A percentile compares a stretch with the other conserved stretches of the same genome.
Evolutionary conservation across 2,113 vertebrate genomes (phyloP).

Genomic region (Paradisaea rubra): DNA sequence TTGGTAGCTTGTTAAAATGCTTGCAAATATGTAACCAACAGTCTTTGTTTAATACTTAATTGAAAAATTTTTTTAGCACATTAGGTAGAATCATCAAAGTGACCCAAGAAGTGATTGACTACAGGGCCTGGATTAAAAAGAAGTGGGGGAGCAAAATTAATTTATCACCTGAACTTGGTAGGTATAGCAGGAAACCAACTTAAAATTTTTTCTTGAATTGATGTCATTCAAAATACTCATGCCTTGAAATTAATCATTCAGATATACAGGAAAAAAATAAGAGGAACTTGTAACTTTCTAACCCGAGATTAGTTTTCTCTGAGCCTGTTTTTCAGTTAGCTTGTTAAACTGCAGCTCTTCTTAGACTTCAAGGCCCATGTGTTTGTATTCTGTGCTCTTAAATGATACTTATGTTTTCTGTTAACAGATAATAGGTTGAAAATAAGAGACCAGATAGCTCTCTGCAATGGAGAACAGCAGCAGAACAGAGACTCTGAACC

Average conservation of each 20-base stretch:
- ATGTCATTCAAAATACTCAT: neutral
- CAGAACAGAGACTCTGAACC: constrained; percentile 73
- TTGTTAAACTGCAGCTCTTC: neutral
- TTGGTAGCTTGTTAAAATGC: constrained; percentile 15
- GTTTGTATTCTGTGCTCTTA: neutral
- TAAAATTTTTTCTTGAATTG: neutral
- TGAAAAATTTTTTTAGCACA: constrained; percentile 74
- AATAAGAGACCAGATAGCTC: constrained; percentile 61
- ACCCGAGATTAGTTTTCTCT: neutral
- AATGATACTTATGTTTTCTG: neutral
- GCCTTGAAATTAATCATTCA: neutral
- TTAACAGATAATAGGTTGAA: constrained; percentile 69
- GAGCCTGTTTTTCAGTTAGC: neutral
- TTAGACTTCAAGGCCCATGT: neutral
- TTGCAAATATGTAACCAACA: constrained; percentile 18
- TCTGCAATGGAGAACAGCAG: constrained; percentile 66
- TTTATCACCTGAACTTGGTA: constrained; percentile 64
- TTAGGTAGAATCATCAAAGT: constrained; percentile 95
- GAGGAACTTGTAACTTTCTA: neutral
- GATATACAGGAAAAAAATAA: neutral
- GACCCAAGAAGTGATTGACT: constrained; percentile 94
- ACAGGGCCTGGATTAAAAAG: constrained; percentile 91
- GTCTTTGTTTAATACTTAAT: constrained; percentile 13
- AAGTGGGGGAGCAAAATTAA: constrained; percentile 80
- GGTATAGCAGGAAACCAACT: constrained; percentile 41